Percentiles rank a stretch among this genome's conserved stretches.
Conservation (phyloP, 2,888 invertebrate genomes). For the Danaus chrysippus region DNA sequence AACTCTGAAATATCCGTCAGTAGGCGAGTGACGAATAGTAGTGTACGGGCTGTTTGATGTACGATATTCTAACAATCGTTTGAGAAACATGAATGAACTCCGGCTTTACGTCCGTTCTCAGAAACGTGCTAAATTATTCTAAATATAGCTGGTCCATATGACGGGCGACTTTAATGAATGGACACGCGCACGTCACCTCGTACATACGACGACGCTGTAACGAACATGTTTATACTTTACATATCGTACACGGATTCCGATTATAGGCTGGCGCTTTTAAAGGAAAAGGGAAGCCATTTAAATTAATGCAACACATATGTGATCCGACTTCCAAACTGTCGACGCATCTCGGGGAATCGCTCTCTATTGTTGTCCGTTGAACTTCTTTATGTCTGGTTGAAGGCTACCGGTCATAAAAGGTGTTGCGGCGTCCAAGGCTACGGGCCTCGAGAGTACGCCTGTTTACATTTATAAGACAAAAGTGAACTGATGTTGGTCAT, state of each 20-base stretch:
- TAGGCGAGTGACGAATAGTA: too few relatives aligned
- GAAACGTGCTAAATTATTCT: conserved; percentile 12
- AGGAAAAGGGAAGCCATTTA: background rate
- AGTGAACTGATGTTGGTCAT: conserved; percentile 16
- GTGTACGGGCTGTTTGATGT: background rate
- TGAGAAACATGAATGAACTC: conserved; percentile 11
- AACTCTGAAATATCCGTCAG: too few relatives aligned
- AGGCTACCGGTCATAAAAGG: too few relatives aligned
- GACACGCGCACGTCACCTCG: conserved; percentile 8
- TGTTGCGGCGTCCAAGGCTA: background rate
- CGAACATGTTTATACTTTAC: background rate
- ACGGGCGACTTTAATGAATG: conserved; percentile 22
- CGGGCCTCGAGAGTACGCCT: background rate
- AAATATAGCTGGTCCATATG: conserved; percentile 25
- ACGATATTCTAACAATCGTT: background rate
- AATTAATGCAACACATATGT: too few relatives aligned
- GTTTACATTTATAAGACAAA: conserved; percentile 22
- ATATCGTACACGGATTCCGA: conserved; percentile 2
- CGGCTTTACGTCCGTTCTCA: conserved; percentile 14
- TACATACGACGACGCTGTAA: background rate
- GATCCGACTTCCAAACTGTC: too few relatives aligned
- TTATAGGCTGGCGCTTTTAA: background rate
- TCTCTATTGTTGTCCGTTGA: too few relatives aligned
- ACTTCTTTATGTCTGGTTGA: too few relatives aligned
- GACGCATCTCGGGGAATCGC: too few relatives aligned